Base-by-base conservation (phyloP, 2,797 vertebrate species). In the Zenarchopterus dispar region DNA sequence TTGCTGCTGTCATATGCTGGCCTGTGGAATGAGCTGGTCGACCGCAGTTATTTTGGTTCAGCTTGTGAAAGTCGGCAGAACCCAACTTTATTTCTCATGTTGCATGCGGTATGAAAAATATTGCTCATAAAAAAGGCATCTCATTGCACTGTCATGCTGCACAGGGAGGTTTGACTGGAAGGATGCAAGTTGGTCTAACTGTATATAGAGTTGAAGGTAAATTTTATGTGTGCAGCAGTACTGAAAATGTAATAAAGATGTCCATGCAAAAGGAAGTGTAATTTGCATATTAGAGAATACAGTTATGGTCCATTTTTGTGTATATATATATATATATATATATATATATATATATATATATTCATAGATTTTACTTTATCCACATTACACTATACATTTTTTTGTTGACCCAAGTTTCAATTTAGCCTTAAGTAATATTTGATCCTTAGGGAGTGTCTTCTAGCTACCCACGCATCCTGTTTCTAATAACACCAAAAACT, bases 21-120 rank as follows among this genome's bases (percentile, higher is more conserved):
- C 43, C 50, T 41, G 60, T 67, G 75, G 71, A 81, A 84, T 51
- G 13, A 68, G 55, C 77, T 62, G 66, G 81, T 77, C 56, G 67
- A 74, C 81, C 78, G 59, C 73, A 84, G 75, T 74, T 83, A 85
- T 89, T 85, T 83, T 60, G 73, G 67, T 78, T 58, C 7, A 39
- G 44, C 81, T 78, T 68, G 62, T 80, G 74, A 83, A 85, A 81
- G 70, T 83, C 65, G 54, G 61, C 62, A 63, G 56, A 74, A 73
- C 47, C 56, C 39, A 57, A 74, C 58, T 73, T 68, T 59, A 67
- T 82, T 67, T 68, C 45, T 78, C 18, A 46, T 22, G 58, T 24
- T 67, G 17, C 50, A 33, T 28, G 46, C 2, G 19, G 8, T 49
- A 28, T 47, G 56, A 65, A 62, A 73, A 59, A 54, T 56, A 52